These are phyloP conservation scores for Agrochola lota DNA, from an alignment of 2,888 invertebrate species.

Conservation along the genomic window DNA sequence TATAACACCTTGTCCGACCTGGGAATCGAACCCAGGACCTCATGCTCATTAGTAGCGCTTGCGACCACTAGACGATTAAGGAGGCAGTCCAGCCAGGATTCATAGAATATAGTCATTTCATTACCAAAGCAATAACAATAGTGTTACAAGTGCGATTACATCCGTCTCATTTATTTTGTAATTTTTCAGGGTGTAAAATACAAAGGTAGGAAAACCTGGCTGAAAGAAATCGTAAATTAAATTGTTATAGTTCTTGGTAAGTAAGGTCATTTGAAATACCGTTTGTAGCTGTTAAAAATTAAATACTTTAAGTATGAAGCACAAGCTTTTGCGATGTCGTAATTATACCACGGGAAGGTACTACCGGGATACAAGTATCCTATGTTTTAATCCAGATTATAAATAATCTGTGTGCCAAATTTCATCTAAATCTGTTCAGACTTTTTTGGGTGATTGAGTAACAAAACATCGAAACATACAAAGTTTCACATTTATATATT, in stretches of 20 bases:
- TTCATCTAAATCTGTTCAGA: not conserved
- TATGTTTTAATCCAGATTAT: not conserved
- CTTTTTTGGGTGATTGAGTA: not conserved
- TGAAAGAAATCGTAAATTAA: slow-evolving; percentile 12
- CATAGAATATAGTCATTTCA: not conserved
- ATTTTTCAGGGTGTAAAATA: not conserved
- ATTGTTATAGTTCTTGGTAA: slow-evolving; percentile 3
- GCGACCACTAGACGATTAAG: not conserved
- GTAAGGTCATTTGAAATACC: not conserved
- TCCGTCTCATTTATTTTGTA: slow-evolving; percentile 17
- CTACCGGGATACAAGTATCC: not conserved
- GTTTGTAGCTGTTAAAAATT: not conserved
- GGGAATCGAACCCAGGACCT: not conserved
- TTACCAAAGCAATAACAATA: not conserved
- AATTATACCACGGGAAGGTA: not conserved
- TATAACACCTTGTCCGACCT: not conserved
- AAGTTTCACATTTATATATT: not conserved
- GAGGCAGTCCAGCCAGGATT: not conserved
- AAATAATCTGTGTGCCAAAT: too few species aligned
- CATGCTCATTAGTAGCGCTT: not conserved
- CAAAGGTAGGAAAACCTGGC: not conserved
- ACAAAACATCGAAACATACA: not conserved
- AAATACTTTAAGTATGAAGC: not conserved
- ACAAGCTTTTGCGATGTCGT: not conserved
- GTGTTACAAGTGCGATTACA: not conserved